Evolutionary conservation across 2,888 invertebrate species (phyloP), one percentile per base, ranked within the genome.

Genomic region (Sthenelais limicola): DNA sequence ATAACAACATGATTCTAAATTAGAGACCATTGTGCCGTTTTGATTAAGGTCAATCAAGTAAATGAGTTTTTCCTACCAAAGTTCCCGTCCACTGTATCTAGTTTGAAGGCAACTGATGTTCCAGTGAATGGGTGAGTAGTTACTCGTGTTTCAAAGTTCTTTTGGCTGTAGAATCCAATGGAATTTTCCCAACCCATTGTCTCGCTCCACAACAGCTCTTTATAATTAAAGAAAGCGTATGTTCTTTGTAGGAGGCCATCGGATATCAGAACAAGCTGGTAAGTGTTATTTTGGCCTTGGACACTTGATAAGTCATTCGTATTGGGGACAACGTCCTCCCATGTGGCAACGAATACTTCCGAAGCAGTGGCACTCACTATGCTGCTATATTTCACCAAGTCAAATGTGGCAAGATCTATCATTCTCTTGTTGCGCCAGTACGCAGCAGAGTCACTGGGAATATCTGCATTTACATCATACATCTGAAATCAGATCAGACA

Each of bases 271-370:
- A 56, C 56, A 5, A 56, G 15, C 56, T 56, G 56, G 56, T 56
- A 56, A n/a, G 56, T 56, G 56, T 56, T 56, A 33, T 56, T 56
- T n/a, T 32, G 56, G 21, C 49, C 49, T 5, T 7, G 24, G 49
- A 5, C 49, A 33, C 32, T 2, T 15, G 3, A 2, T 15, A 33
- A 2, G 5, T 2, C 21, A 26, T 32, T 54, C 1, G 28, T 12
- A 33, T 15, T 1, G 30, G 56, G 56, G 18, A n/a, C 2, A 32
- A 56, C 21, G 5, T 24, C 56, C 32, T 7, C 56, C 56, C 56
- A 56, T 2, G 56, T 56, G 30, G 56, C 30, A 32, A 56, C 56
- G 2, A 56, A 24, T 7, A 48, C 48, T 24, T 48, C 4, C 9
- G 9, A 24, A 43, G 12, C 43, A 43, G 43, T 12, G 9, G 12